Evolutionary conservation across 2,888 invertebrate species (phyloP), one percentile per base, ranked within the genome.

Genomic region (Miltochrista miniata): DNA sequence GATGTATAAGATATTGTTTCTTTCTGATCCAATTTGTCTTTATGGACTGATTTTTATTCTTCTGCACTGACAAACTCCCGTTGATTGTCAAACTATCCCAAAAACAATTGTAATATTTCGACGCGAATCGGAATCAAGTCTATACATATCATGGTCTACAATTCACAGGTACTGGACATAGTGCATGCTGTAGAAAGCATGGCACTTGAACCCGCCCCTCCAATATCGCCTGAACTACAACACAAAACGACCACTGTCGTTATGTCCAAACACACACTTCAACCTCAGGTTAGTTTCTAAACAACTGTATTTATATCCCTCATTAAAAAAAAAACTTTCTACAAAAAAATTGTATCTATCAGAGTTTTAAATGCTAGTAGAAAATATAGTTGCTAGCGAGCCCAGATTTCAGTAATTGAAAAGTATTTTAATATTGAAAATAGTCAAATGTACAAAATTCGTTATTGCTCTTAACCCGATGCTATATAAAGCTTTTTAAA

Each of bases 261-360:
- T 51, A 97, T 98, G 97, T 97, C 97, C 84, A 97, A 97, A 83
- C 98, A 98, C 85, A 97, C 97, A 51, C 92, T 97, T 71, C 96
- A 96, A 73, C 94, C 95, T 75, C 95, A 95, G 87, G 92, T 91
- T 61, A 79, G 83, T 76, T 14, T 24, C 18, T 24, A n/a, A 30
- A 7, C 38, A 12, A 45, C 13, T 41, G 37, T 5, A 24, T 4
- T 24, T 24, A 24, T 24, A 5, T n/a, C n/a, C n/a, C n/a, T n/a
- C n/a, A n/a, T n/a, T n/a, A n/a, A n/a, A n/a, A n/a, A n/a, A n/a
- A n/a, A n/a, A n/a, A n/a, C n/a, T n/a, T n/a, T n/a, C 18, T 2
- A 2, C 3, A 24, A 5, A 24, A 24, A 24, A 24, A 24, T 24
- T 24, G 3, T 24, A 24, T n/a, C n/a, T n/a, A n/a, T n/a, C n/a